Base-by-base conservation (phyloP, 2,797 vertebrate genomes). In the Cyprinella venusta region DNA sequence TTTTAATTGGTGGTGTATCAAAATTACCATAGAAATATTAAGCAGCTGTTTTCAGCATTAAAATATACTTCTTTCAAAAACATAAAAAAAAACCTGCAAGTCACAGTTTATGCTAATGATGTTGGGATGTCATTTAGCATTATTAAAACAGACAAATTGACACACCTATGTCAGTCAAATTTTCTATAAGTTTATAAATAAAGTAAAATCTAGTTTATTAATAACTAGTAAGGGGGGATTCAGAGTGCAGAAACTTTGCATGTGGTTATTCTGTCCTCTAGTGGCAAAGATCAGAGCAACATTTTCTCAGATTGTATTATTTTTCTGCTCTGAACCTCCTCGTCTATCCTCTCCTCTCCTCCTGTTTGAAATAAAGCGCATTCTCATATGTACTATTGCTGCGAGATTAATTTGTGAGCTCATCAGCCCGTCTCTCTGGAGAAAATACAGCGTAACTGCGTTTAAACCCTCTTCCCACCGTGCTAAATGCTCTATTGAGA, bases 251-350 rank as follows among this genome's bases (percentile, higher is more conserved):
- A 16, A 16, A 8, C 6, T 63, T 75, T 88, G n/a, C 84, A 82
- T 88, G 79, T 85, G 76, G 30, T 52, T 30, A 87, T 69, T 48
- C 80, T 86, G 76, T 59, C 52, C 68, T 83, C 76, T 86, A 38
- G 81, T 74, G 48, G 74, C 80, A 18, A 3, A 77, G 2, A n/a
- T 70, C 4, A 8, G 2, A 56, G 3, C 6, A 26, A 42, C 9
- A 85, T 75, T 88, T 70, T 56, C 8, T 33, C 61, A 21, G 6
- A 8, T 21, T 26, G 18, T 12, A 64, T 45, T 33, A 1, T 30
- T 78, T 45, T 33, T 78, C 10, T 65, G 16, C 8, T 65, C 18
- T 78, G 15, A n/a, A 48, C 26, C 40, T 48, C 24, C 9, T 64
- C 9, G 30, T 77, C 26, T 21, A 40, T 38, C 9, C 13, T n/a